Evolutionary conservation across 1,140 invertebrate species (phyloP).

Genomic region (Steinernema khuongi): DNA sequence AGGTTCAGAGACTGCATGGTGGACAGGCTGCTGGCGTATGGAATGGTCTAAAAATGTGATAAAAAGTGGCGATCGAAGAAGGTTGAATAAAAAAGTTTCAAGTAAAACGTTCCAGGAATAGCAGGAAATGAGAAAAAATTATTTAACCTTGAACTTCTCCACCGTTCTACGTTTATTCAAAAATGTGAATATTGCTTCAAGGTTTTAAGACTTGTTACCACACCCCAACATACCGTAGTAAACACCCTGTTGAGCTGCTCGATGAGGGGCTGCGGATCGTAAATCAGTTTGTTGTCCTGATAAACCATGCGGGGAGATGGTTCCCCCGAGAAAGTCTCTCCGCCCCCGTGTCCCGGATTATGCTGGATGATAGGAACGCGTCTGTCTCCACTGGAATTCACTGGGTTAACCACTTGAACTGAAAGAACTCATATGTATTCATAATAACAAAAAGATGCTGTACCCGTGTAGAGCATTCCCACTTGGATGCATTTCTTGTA

Average conservation of each 20-base stretch:
- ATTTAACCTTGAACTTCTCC: too few species aligned
- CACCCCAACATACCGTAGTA: too few species aligned
- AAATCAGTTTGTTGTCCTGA: neutral
- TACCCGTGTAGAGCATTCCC: slow-evolving; percentile 4
- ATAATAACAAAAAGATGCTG: too few species aligned
- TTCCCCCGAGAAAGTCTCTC: neutral
- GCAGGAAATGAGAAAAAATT: too few species aligned
- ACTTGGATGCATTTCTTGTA: neutral
- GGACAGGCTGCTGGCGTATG: neutral
- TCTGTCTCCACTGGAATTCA: neutral
- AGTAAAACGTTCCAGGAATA: too few species aligned
- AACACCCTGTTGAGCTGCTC: neutral
- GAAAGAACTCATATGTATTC: neutral
- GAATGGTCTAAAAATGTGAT: neutral
- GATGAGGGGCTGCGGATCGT: neutral
- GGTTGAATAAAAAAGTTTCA: too few species aligned
- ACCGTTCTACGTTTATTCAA: too few species aligned
- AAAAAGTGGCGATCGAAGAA: too few species aligned
- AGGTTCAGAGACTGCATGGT: neutral
- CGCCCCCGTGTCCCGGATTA: neutral
- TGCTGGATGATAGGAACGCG: neutral
- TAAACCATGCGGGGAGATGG: neutral
- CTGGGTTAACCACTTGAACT: neutral
- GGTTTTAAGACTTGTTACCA: too few species aligned
- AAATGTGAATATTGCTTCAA: too few species aligned